These are phyloP conservation scores for Sinopyrophorus schimmeli DNA, from an alignment of 2,888 invertebrate genomes.

Conservation along the genomic window DNA sequence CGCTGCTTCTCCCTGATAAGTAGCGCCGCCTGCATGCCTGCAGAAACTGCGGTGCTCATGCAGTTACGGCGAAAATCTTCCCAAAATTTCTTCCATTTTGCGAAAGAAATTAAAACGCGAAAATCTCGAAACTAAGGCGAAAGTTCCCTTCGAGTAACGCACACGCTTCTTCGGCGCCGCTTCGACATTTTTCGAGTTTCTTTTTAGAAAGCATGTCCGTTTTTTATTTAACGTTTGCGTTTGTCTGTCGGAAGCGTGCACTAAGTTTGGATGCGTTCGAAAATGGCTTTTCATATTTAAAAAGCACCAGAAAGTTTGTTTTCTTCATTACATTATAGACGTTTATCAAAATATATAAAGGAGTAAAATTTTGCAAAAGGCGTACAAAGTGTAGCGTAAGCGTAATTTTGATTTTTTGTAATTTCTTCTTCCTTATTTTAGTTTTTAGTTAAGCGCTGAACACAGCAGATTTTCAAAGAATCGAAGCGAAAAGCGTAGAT, in stretches of 20 bases:
- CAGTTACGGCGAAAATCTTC: constrained; percentile 41
- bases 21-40: constrained; percentile 91
- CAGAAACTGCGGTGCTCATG: constrained; percentile 59
- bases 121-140: background rate
- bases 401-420: too few relatives aligned
- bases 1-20: constrained; percentile 89
- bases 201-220: too few relatives aligned
- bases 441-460: constrained; percentile 26
- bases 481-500: constrained; percentile 32
- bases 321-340: constrained; percentile 14
- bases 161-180: too few relatives aligned
- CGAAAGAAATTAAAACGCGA: constrained; percentile 11
- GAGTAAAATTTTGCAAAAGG: constrained; percentile 30
- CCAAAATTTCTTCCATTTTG: constrained; percentile 13
- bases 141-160: too few relatives aligned
- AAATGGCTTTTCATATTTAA: too few relatives aligned
- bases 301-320: constrained; percentile 3
- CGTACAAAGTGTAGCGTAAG: constrained; percentile 26
- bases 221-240: too few relatives aligned
- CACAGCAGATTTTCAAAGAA: constrained; percentile 20
- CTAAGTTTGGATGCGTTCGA: too few relatives aligned
- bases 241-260: too few relatives aligned
- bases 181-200: too few relatives aligned
- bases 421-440: too few relatives aligned
- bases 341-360: constrained; percentile 37